Evolutionary conservation across 64 coral and sea anemone species (phyloP).

Genomic region (Stichodactyla mertensii): DNA sequence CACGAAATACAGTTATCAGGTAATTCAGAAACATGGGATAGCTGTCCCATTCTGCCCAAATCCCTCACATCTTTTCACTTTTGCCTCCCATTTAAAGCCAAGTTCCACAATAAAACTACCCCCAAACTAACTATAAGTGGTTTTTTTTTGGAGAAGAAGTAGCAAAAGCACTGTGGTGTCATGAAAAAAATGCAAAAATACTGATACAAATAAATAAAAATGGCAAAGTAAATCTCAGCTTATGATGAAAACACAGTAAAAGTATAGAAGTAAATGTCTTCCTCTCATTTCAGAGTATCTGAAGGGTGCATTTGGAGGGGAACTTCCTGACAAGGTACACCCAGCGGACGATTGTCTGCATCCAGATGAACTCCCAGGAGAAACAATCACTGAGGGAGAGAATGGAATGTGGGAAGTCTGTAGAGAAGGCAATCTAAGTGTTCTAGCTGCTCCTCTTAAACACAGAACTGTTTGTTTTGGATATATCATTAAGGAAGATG

Average conservation of each 20-base stretch:
- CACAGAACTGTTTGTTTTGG: constrained; percentile 80
- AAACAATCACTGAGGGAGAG: constrained; percentile 30
- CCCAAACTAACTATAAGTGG: too few species aligned
- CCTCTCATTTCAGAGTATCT: background rate
- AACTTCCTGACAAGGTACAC: background rate
- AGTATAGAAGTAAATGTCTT: background rate
- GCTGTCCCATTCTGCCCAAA: too few species aligned
- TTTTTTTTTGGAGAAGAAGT: too few species aligned
- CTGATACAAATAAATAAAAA: too few species aligned
- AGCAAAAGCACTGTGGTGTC: too few species aligned
- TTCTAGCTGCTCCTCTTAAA: constrained; percentile 69
- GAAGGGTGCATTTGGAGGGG: background rate
- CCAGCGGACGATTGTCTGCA: constrained; percentile 7
- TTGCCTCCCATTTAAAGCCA: background rate
- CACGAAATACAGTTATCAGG: constrained; percentile 69
- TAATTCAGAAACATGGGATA: background rate
- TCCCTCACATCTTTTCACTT: too few species aligned
- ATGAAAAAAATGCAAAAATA: too few species aligned
- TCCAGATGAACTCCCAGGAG: constrained; percentile 67
- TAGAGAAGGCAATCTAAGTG: constrained; percentile 53
- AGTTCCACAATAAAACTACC: too few species aligned
- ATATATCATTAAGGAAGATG: constrained; percentile 79
- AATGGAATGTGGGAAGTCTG: constrained; percentile 68
- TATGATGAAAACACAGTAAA: too few species aligned
- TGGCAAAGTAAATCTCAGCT: too few species aligned